Base-by-base conservation (phyloP, 1,140 invertebrate species). In the Pygmarrhopalites habei region DNA sequence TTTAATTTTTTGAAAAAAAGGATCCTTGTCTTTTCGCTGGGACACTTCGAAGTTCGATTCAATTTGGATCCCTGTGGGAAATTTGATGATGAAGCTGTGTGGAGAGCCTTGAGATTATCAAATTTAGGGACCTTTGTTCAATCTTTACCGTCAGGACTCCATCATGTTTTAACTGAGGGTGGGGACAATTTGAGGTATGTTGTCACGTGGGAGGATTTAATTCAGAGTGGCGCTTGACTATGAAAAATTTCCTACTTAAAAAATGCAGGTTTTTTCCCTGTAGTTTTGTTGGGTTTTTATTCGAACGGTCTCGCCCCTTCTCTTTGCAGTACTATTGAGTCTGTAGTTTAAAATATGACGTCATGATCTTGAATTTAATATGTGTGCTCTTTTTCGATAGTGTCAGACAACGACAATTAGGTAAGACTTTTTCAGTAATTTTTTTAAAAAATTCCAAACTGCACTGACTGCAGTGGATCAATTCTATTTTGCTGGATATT, bases 361-460 rank as follows among this genome's bases (percentile, higher is more conserved):
- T n/a, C n/a, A n/a, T n/a, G n/a, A n/a, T n/a, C n/a, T n/a, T n/a
- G n/a, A n/a, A n/a, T n/a, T n/a, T n/a, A n/a, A n/a, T n/a, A n/a
- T n/a, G n/a, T n/a, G n/a, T n/a, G n/a, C n/a, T n/a, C 41, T 32
- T 17, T 21, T 15, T 32, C 26, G 85, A 91, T 64, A 90, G 87
- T 68, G 85, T 90, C 60, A 88, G 89, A 1, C 88, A 95, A 76
- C 78, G 90, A 17, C 92, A 95, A 76, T 77, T n/a, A n/a, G n/a
- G n/a, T n/a, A n/a, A n/a, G n/a, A n/a, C n/a, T n/a, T n/a, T n/a
- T n/a, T n/a, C n/a, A n/a, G n/a, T n/a, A n/a, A n/a, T n/a, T n/a
- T n/a, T n/a, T n/a, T n/a, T n/a, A n/a, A n/a, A n/a, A n/a, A n/a
- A n/a, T n/a, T n/a, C n/a, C n/a, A n/a, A n/a, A n/a, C n/a, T n/a